Evolutionary conservation across 2,113 vertebrate genomes (phyloP).

Genomic region (Macquaria ambigua): DNA sequence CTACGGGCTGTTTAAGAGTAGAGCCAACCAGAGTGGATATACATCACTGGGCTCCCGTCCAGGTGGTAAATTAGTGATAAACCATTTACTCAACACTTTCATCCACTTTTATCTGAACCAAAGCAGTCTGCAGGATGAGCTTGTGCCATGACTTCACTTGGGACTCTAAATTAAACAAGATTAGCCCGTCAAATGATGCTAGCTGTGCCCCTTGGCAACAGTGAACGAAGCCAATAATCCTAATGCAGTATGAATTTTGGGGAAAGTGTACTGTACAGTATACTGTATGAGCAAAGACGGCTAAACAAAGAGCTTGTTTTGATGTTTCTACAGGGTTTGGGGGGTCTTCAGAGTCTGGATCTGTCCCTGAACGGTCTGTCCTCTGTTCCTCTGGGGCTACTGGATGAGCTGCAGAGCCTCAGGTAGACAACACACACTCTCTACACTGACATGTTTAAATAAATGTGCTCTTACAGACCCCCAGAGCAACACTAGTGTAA

Average conservation of each 20-base stretch:
- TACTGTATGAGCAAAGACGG: neutral
- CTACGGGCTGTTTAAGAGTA: constrained; percentile 5
- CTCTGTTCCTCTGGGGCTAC: constrained; percentile 89
- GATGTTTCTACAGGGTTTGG: constrained; percentile 78
- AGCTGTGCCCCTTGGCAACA: neutral
- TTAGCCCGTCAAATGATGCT: neutral
- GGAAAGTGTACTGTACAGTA: neutral
- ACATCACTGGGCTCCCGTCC: constrained; percentile 44
- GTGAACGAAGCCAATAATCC: constrained; percentile 3
- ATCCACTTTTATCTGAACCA: constrained; percentile 43
- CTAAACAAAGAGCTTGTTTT: constrained; percentile 3
- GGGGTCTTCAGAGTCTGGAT: constrained; percentile 90
- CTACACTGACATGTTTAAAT: neutral
- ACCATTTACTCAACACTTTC: constrained; percentile 52
- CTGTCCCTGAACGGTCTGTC: constrained; percentile 95
- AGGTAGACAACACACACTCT: constrained; percentile 67
- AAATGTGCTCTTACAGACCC: neutral
- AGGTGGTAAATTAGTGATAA: constrained; percentile 58
- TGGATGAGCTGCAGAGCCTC: constrained; percentile 91
- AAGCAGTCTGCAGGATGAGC: constrained; percentile 32
- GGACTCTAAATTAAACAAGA: constrained; percentile 25
- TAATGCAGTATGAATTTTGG: neutral
- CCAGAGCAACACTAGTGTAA: neutral
- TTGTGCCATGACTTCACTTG: constrained; percentile 39
- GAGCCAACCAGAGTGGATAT: constrained; percentile 42